phyloP scores from a whole-genome alignment of 2,113 vertebrate genomes.

The Pyxicephalus adspersus region DNA sequence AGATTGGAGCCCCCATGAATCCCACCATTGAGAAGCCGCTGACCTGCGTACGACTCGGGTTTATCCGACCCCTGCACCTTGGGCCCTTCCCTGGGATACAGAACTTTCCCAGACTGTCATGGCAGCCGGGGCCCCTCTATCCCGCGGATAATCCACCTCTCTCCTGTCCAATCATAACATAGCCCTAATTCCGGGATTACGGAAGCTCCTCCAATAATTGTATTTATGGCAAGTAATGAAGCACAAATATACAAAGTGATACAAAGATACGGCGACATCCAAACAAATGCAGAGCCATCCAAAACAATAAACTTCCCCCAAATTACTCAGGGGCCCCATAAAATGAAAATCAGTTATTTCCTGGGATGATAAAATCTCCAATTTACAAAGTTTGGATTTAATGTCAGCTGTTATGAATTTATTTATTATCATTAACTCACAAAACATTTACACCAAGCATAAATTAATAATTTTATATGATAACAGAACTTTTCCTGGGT shows the following conservation, averaged over 20 bases:
- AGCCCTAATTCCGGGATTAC: neutral
- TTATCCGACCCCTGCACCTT: neutral
- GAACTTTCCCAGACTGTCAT: neutral
- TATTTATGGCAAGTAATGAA: neutral
- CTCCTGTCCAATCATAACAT: neutral
- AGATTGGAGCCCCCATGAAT: neutral
- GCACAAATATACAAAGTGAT: neutral
- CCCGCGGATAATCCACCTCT: constrained; percentile 5
- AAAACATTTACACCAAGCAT: too few species aligned
- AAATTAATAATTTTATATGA: too few species aligned
- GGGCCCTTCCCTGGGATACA: neutral
- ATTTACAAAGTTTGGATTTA: too few species aligned
- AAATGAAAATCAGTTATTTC: too few species aligned
- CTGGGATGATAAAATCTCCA: too few species aligned
- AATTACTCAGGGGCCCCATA: too few species aligned
- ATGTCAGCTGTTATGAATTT: too few species aligned
- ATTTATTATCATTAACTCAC: too few species aligned
- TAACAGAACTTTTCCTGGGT: too few species aligned
- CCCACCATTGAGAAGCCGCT: neutral
- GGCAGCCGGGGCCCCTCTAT: neutral
- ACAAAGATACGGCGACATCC: neutral
- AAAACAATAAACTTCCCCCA: neutral
- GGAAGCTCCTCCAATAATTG: neutral
- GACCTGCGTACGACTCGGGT: neutral
- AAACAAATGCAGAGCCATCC: neutral